A percentile compares a stretch with the other conserved stretches of the same genome.
Conservation (phyloP, 1,140 invertebrate genomes). For the Drusus annulatus region DNA sequence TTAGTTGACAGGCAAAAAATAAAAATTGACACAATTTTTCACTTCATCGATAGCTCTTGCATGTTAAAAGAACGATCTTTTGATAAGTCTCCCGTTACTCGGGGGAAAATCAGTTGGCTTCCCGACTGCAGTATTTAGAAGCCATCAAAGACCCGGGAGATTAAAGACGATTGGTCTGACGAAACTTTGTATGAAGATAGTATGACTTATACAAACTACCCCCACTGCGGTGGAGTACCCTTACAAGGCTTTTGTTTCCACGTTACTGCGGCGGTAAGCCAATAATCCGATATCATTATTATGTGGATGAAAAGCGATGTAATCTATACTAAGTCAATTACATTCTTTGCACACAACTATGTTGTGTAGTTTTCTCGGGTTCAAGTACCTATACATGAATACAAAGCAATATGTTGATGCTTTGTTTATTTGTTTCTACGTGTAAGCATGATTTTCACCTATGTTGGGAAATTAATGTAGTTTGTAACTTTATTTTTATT, state of each 20-base stretch:
- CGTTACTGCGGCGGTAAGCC: slow-evolving; percentile 7
- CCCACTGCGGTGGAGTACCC: slow-evolving; percentile 17
- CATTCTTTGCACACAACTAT: background rate
- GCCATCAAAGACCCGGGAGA: slow-evolving; percentile 56
- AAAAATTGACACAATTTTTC: slow-evolving; percentile 2
- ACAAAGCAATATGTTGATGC: no score
- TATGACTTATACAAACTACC: background rate
- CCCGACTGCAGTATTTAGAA: slow-evolving; percentile 39
- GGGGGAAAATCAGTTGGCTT: background rate
- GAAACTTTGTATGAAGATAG: slow-evolving; percentile 25
- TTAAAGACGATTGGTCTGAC: slow-evolving; percentile 53
- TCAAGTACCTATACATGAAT: no score
- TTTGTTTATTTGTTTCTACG: no score
- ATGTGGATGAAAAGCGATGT: slow-evolving; percentile 11
- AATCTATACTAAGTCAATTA: background rate
- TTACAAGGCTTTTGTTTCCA: slow-evolving; percentile 51
- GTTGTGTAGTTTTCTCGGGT: no score
- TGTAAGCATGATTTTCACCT: no score
- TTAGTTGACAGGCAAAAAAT: background rate
- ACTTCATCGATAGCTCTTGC: no score
- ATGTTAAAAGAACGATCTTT: background rate
- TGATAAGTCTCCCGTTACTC: background rate
- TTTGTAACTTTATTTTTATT: no score
- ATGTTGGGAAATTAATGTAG: no score
- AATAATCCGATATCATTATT: slow-evolving; percentile 34